Conservation (phyloP, 64 coral and sea anemone genomes). For the Pachyseris speciosa region DNA sequence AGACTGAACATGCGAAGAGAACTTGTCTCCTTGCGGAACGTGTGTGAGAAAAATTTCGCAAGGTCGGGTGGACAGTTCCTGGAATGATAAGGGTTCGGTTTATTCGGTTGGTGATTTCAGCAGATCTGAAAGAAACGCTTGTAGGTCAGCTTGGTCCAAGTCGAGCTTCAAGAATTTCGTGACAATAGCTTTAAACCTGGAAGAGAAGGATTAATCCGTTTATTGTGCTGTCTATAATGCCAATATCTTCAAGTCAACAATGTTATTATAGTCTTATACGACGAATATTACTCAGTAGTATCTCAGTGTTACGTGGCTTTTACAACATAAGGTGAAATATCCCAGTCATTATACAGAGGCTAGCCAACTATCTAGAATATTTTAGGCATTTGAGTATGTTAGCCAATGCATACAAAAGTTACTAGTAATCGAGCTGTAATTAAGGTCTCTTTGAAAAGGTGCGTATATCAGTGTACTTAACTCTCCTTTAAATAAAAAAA, state of each 20-base stretch:
- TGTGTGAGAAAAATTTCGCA: not conserved
- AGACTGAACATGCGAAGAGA: not conserved
- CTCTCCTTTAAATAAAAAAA: no score
- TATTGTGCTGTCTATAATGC: not conserved
- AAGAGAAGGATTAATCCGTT: not conserved
- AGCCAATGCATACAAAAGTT: no score
- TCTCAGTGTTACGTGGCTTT: not conserved
- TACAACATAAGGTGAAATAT: not conserved
- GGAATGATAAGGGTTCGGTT: not conserved
- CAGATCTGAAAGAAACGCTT: conserved; percentile 69
- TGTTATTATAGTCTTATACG: not conserved
- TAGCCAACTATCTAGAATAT: not conserved
- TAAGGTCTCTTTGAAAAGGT: no score
- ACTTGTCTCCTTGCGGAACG: not conserved
- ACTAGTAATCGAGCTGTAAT: no score
- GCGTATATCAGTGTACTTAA: no score
- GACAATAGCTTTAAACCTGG: conserved; percentile 81
- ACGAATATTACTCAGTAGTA: not conserved
- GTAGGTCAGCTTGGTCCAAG: conserved; percentile 75
- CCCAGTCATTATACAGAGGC: not conserved
- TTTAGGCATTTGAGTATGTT: not conserved
- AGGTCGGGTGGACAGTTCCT: not conserved
- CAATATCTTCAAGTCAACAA: not conserved
- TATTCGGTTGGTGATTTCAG: conserved; percentile 44
- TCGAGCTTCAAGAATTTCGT: conserved; percentile 77